Conservation (phyloP, 2,113 vertebrate genomes). For the Erythrocercus mccallii region DNA sequence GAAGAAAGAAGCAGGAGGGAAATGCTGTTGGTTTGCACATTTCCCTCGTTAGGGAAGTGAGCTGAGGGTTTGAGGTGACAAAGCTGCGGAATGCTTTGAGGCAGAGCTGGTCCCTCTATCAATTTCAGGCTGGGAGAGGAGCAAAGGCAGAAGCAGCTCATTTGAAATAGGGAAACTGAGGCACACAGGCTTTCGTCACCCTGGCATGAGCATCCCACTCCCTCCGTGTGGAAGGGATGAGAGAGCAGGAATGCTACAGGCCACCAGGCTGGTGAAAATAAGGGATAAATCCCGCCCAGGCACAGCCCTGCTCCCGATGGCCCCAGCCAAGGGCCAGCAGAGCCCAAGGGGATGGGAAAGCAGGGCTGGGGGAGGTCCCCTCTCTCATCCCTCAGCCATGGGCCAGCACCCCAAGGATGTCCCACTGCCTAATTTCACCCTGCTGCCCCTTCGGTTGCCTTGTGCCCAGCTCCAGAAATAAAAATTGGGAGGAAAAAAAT, state of each 20-base stretch:
- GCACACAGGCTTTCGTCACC: neutral
- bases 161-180: neutral
- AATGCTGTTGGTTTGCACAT: accelerated
- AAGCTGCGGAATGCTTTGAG: neutral
- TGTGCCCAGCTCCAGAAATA: neutral
- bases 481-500: neutral
- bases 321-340: neutral
- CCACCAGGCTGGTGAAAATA: accelerated
- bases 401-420: neutral
- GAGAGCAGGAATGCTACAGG: neutral
- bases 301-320: accelerated
- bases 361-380: neutral
- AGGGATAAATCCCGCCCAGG: neutral
- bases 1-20: neutral
- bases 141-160: neutral
- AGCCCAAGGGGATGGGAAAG: neutral
- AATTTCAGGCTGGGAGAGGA: neutral
- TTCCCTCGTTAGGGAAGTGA: neutral
- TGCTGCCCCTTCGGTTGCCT: neutral
- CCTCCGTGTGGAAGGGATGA: neutral
- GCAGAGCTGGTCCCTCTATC: neutral
- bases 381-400: accelerated
- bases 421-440: neutral
- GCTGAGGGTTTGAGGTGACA: neutral
- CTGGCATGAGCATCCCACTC: neutral